These are phyloP conservation scores for Rynchops niger DNA, from an alignment of 2,113 vertebrate species.

Conservation along the genomic window DNA sequence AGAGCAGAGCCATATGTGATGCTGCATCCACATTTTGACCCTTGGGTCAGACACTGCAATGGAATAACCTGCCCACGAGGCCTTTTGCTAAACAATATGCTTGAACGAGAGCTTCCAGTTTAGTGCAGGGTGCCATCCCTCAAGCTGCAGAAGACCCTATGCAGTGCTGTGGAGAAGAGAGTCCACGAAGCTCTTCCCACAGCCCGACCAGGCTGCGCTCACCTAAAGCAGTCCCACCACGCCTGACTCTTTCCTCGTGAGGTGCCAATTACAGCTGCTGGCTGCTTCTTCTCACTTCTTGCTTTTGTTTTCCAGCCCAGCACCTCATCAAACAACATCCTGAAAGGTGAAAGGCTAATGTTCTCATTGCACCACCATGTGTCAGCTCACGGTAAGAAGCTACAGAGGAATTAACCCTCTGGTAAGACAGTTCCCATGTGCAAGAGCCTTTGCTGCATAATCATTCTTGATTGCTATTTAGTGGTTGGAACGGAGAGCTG, in stretches of 20 bases:
- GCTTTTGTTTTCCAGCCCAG: background rate
- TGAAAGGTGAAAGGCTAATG: background rate
- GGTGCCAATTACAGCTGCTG: background rate
- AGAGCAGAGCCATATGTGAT: background rate
- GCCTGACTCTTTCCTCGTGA: background rate
- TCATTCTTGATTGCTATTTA: slow-evolving; percentile 9
- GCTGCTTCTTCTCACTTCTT: background rate
- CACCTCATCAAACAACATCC: background rate
- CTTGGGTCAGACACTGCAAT: too few species aligned
- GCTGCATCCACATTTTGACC: background rate
- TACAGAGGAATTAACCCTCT: background rate
- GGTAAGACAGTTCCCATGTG: background rate
- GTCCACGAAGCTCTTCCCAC: accelerated
- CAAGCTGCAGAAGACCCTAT: background rate
- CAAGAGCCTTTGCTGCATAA: background rate
- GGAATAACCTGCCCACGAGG: background rate
- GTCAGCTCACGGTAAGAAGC: background rate
- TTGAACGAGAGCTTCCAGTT: background rate
- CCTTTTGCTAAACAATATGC: background rate
- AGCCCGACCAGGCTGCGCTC: background rate
- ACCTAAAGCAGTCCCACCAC: accelerated
- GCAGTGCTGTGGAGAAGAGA: background rate
- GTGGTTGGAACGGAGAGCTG: background rate
- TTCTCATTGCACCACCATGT: background rate
- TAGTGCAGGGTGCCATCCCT: background rate